These are phyloP conservation scores for Leptopilina clavipes DNA, from an alignment of 1,140 invertebrate genomes.

Conservation along the genomic window DNA sequence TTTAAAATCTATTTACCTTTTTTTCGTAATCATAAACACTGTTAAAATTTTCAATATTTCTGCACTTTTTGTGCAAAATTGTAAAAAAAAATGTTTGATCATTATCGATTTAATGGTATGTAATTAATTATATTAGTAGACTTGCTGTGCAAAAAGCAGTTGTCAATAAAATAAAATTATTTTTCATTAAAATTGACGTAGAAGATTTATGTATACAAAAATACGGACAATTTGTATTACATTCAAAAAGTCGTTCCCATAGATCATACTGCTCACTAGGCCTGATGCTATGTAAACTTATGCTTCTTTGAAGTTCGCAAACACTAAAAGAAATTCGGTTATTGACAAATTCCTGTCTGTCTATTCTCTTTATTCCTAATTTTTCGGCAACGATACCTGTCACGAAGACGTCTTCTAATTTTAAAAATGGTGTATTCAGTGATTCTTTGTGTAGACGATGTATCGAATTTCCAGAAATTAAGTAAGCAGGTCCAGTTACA, in stretches of 20 bases:
- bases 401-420: conserved; percentile 91
- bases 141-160: background rate
- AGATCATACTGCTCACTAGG: conserved; percentile 91
- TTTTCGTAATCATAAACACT: no score
- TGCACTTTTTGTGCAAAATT: background rate
- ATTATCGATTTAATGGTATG: background rate
- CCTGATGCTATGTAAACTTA: conserved; percentile 92
- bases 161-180: conserved; percentile 1
- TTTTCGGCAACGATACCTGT: conserved; percentile 89
- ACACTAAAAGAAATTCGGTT: conserved; percentile 84
- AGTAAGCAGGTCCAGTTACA: conserved; percentile 90
- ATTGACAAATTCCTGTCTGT: conserved; percentile 89
- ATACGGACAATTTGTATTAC: conserved; percentile 82
- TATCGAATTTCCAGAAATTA: conserved; percentile 83
- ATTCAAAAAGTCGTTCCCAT: conserved; percentile 90
- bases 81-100: no score
- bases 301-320: conserved; percentile 85
- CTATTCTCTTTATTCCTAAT: conserved; percentile 81
- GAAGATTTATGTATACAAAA: background rate
- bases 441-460: conserved; percentile 80
- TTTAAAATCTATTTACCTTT: no score
- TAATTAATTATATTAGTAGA: conserved; percentile 8
- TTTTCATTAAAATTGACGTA: conserved; percentile 11
- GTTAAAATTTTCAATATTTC: background rate
- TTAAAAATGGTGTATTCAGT: conserved; percentile 83